Evolutionary conservation across 2,888 invertebrate genomes (phyloP), one percentile per base, ranked within the genome.

Genomic region (Helleia helle): DNA sequence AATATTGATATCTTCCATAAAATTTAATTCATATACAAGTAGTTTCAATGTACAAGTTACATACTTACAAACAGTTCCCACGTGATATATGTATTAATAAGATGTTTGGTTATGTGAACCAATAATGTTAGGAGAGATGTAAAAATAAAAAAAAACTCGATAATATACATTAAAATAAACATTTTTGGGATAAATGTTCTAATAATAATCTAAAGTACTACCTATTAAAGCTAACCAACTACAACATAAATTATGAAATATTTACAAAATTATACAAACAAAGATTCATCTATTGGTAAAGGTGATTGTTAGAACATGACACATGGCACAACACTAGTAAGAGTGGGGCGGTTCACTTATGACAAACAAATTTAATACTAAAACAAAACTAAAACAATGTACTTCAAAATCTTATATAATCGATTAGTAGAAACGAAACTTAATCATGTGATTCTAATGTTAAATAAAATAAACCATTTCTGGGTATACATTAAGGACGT

Each of bases 211-310:
- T 73, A 74, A 52, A 56, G 56, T 74, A 7, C 75, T 71, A 75
- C 62, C 80, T 81, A 83, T 83, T 84, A 84, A 84, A 84, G 83
- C 81, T 84, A 77, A 77, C 58, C 55, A 62, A 74, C 74, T 63
- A 71, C 68, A 56, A 59, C 65, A 81, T 80, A 81, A 83, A 76
- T 81, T 76, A 79, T 66, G 58, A 61, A 56, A 60, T 81, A 80
- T 83, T 70, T 83, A 84, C 80, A 83, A 77, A 76, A 79, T 76
- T 77, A 80, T 81, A 83, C 81, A 83, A 59, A 36, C 38, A 44
- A 34, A 40, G n/a, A n/a, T n/a, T n/a, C n/a, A n/a, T n/a, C n/a
- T n/a, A n/a, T n/a, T n/a, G n/a, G n/a, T n/a, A n/a, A n/a, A n/a
- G n/a, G n/a, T n/a, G n/a, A n/a, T n/a, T n/a, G n/a, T n/a, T n/a